These are phyloP conservation scores for Xanthia togata DNA, from an alignment of 2,888 invertebrate genomes.

Conservation along the genomic window DNA sequence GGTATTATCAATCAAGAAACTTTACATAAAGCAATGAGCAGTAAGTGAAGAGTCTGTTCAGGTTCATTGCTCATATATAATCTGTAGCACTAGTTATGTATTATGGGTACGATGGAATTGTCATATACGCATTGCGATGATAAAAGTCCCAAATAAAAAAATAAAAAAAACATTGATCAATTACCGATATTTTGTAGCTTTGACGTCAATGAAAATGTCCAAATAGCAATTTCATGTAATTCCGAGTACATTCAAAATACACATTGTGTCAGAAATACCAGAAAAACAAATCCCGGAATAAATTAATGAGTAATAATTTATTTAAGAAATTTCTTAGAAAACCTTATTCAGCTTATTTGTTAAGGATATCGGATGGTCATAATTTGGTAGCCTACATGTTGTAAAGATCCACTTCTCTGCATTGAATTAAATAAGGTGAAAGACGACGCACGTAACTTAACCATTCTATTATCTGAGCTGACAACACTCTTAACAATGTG, in stretches of 20 bases:
- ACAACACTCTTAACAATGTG: not conserved
- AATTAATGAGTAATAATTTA: constrained; percentile 2
- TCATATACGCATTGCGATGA: no score
- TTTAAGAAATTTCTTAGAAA: not conserved
- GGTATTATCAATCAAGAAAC: not conserved
- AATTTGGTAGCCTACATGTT: not conserved
- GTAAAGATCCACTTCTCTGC: not conserved
- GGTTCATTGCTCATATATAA: no score
- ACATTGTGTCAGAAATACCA: not conserved
- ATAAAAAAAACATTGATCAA: no score
- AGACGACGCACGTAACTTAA: not conserved
- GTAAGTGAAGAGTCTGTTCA: no score
- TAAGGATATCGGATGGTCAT: not conserved
- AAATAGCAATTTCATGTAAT: not conserved
- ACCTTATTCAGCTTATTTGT: not conserved
- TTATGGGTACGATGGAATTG: no score
- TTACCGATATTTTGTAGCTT: no score
- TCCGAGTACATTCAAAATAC: not conserved
- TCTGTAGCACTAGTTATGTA: no score
- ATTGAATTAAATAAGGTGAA: not conserved
- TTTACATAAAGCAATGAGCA: not conserved
- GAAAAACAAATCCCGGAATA: not conserved
- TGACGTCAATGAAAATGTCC: constrained; percentile 27
- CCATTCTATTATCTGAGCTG: not conserved
- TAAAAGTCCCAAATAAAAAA: no score